Evolutionary conservation across 2,797 vertebrate genomes (phyloP).

Genomic region (Anniella stebbinsi): DNA sequence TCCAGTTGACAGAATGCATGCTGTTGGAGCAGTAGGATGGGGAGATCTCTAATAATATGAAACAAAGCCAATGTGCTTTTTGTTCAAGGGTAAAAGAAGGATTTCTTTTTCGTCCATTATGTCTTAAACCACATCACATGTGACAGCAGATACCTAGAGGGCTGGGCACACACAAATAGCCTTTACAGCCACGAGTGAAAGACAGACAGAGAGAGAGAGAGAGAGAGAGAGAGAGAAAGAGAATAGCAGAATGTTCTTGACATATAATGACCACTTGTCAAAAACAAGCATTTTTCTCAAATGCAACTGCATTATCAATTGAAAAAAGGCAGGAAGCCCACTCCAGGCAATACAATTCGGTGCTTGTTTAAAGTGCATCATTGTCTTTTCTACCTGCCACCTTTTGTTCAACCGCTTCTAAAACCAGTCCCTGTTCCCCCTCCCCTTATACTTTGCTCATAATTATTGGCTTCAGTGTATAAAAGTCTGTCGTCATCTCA

Average conservation of each 20-base stretch:
- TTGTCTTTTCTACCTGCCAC: too few relatives aligned
- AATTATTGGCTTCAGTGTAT: background rate
- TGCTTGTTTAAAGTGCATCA: background rate
- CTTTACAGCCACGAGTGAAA: background rate
- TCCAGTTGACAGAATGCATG: background rate
- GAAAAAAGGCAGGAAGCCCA: background rate
- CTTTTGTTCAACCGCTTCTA: background rate
- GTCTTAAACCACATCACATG: conserved; percentile 1
- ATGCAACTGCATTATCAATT: background rate
- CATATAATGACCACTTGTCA: conserved; percentile 25
- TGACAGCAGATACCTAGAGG: conserved; percentile 20
- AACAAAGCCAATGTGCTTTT: background rate
- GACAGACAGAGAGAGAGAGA: background rate
- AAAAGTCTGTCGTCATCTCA: background rate
- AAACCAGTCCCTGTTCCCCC: background rate
- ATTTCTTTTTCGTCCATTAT: background rate
- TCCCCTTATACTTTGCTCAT: background rate
- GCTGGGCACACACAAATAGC: conserved; percentile 10
- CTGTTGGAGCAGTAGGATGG: background rate
- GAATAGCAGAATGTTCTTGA: background rate
- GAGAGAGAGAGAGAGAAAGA: background rate
- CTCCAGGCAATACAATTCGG: background rate
- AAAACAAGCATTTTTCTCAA: background rate
- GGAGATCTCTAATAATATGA: background rate
- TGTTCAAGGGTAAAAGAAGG: conserved; percentile 9